Percentiles rank a stretch among this genome's conserved stretches.
Conservation (phyloP, 1,140 invertebrate genomes). For the Drosophila parvula region DNA sequence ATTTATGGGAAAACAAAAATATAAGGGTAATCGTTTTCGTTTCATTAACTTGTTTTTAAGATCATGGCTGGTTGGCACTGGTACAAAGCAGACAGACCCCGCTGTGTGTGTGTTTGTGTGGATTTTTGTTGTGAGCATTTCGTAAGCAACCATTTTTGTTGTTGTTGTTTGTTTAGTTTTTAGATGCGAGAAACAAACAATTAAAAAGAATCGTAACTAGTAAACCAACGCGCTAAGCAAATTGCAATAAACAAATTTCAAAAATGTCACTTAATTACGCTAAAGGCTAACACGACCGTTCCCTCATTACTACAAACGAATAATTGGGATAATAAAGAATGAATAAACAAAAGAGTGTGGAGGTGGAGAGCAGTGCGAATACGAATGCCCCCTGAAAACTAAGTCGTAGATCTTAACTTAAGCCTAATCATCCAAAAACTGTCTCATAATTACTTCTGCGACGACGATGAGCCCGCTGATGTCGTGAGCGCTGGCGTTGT, state of each 20-base stretch:
- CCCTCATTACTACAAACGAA: slow-evolving; percentile 59
- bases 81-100: slow-evolving; percentile 59
- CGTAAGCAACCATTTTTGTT: slow-evolving; percentile 52
- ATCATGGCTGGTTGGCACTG: slow-evolving; percentile 70
- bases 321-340: slow-evolving; percentile 47
- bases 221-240: slow-evolving; percentile 68
- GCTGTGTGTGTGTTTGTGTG: slow-evolving; percentile 32
- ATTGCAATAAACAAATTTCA: slow-evolving; percentile 78
- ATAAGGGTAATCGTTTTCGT: slow-evolving; percentile 35
- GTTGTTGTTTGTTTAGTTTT: slow-evolving; percentile 27
- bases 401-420: slow-evolving; percentile 66
- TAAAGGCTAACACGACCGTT: slow-evolving; percentile 70
- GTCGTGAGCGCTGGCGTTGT: slow-evolving; percentile 30
- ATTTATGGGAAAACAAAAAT: slow-evolving; percentile 44
- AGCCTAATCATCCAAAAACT: slow-evolving; percentile 56
- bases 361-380: slow-evolving; percentile 20
- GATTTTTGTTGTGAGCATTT: slow-evolving; percentile 58
- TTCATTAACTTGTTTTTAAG: slow-evolving; percentile 40
- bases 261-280: slow-evolving; percentile 68
- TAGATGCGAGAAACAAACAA: slow-evolving; percentile 49
- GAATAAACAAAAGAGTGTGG: slow-evolving; percentile 72
- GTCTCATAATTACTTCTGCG: slow-evolving; percentile 66
- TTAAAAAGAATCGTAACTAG: slow-evolving; percentile 62
- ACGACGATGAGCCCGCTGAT: slow-evolving; percentile 62
- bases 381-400: slow-evolving; percentile 44